Base-by-base conservation (phyloP, 2,797 vertebrate genomes). In the Staurois parvus region DNA sequence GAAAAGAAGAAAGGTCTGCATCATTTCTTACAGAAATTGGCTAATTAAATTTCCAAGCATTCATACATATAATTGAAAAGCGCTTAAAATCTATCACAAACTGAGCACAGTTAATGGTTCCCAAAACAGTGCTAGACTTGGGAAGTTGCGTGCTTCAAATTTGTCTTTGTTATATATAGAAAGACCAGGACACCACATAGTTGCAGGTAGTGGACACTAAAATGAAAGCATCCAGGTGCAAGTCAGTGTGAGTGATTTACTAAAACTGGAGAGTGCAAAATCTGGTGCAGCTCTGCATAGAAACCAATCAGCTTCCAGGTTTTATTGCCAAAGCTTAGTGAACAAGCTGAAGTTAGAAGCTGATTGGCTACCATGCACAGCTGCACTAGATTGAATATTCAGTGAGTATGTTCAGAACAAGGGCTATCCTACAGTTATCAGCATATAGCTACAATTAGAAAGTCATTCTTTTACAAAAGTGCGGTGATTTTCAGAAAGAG, bases 1-100 rank as follows among this genome's bases (percentile, higher is more conserved):
- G n/a, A 52, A 52, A 42, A 69, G 76, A 67, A 30, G 48, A 79
- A 69, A n/a, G 26, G 37, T 67, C 28, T 79, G 64, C 28, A 34
- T 79, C 28, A 52, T 75, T 48, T 83, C 72, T 32, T 17, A 28
- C 40, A 30, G 59, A 83, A 83, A 76, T 34, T 26, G 56, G 40
- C 72, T 76, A 76, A 83, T 83, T 76, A 83, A 4, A 56, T 76
- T 75, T 68, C 67, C 34, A 69, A 37, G 62, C 42, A 83, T 76
- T 83, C 40, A 29, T 30, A 76, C 29, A 52, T 68, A 68, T 76
- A 76, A 74, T 83, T 76, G 62, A 83, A 83, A 73, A 83, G 81
- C 17, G 29, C 64, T 83, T 66, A 48, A 66, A 76, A 64, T 52
- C 21, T 76, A 69, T 67, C 30, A 76, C 72, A 76, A 40, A 56